Conservation (phyloP, 2,113 vertebrate species). For the Phalacrocorax carbo region DNA sequence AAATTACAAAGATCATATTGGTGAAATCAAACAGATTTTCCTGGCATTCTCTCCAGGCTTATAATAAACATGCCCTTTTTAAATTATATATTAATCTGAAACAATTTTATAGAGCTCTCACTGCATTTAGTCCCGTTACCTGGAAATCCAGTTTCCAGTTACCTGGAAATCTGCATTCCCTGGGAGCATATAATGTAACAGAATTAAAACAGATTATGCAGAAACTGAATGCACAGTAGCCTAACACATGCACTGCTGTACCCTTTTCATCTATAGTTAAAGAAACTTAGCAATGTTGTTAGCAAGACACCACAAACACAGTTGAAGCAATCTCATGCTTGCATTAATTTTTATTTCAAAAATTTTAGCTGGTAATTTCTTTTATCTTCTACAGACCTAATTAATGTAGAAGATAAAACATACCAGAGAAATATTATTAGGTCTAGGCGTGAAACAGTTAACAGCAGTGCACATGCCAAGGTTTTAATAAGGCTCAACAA, state of each 20-base stretch:
- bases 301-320: neutral
- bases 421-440: neutral
- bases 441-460: constrained; percentile 69
- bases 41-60: neutral
- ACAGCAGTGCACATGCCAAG: constrained; percentile 61
- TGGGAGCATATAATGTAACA: neutral
- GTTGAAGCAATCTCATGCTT: neutral
- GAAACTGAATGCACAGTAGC: neutral
- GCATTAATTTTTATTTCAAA: neutral
- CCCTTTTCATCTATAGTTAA: neutral
- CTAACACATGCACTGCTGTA: neutral
- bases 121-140: neutral
- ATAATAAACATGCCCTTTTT: neutral
- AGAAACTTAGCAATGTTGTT: neutral
- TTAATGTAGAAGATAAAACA: neutral
- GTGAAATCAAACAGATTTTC: neutral
- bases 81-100: neutral
- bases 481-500: constrained; percentile 73
- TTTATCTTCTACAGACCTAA: neutral
- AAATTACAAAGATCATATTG: neutral
- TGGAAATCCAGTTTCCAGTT: neutral
- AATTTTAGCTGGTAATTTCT: neutral
- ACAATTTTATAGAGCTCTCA: neutral
- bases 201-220: neutral
- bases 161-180: neutral